A percentile compares a stretch with the other conserved stretches of the same genome.
Conservation (phyloP, 2,797 vertebrate genomes). For the Tokudaia tokunoshimensis region DNA sequence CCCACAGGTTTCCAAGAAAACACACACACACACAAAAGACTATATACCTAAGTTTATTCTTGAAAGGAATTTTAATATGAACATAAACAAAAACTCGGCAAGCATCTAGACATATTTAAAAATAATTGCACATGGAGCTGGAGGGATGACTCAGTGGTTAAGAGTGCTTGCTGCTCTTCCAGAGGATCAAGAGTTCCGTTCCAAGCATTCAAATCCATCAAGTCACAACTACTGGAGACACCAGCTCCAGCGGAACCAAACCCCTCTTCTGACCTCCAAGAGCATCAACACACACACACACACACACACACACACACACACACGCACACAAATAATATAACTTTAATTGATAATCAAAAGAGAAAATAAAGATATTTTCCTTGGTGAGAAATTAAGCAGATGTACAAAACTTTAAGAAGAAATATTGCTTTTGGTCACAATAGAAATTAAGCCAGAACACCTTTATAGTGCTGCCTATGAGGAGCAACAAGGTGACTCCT, state of each 20-base stretch:
- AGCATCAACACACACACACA: not conserved
- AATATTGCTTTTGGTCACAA: not conserved
- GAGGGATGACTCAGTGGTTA: not conserved
- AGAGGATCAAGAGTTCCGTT: not conserved
- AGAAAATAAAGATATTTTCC: conserved; percentile 26
- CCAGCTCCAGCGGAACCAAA: not conserved
- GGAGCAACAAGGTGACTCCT: not conserved
- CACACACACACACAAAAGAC: not conserved
- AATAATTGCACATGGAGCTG: not conserved
- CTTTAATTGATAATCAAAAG: conserved; percentile 26
- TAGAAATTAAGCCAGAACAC: not conserved
- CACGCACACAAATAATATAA: not conserved
- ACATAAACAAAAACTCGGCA: not conserved
- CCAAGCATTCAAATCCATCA: not conserved
- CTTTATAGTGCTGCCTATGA: not conserved
- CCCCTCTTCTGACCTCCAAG: not conserved
- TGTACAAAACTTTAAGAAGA: not conserved
- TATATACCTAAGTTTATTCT: not conserved
- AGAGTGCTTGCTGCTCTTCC: not conserved
- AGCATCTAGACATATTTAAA: not conserved
- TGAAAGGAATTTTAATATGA: conserved; percentile 5
- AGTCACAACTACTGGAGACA: not conserved
- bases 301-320: not conserved
- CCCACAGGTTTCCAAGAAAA: not conserved
- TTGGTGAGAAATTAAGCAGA: conserved; percentile 33